phyloP scores from a whole-genome alignment of 2,888 invertebrate genomes.

The Druceiella hillmani region DNA sequence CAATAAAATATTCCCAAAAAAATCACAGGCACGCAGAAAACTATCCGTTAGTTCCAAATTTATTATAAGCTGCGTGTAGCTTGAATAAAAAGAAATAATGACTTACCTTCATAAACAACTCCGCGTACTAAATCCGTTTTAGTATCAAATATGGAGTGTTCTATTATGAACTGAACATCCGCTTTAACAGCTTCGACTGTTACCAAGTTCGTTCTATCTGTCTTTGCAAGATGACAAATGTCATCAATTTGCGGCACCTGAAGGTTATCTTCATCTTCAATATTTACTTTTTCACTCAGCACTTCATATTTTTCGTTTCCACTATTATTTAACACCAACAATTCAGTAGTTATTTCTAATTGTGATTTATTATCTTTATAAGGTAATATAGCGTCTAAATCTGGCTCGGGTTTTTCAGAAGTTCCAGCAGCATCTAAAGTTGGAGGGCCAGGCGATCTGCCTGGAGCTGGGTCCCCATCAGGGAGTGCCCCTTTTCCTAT shows the following conservation, averaged over 20 bases:
- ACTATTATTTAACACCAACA: neutral
- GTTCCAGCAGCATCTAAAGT: neutral
- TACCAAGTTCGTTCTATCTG: constrained; percentile 42
- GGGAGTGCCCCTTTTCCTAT: constrained; percentile 35
- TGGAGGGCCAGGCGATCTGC: constrained; percentile 61
- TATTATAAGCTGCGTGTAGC: no score
- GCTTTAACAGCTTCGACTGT: constrained; percentile 39
- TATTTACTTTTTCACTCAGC: constrained; percentile 28
- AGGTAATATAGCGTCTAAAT: neutral
- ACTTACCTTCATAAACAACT: constrained; percentile 53
- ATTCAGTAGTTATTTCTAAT: neutral
- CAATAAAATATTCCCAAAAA: no score
- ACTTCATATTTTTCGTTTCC: constrained; percentile 24
- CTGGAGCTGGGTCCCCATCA: constrained; percentile 61
- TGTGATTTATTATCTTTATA: neutral
- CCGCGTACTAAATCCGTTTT: constrained; percentile 45
- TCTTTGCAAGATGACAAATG: constrained; percentile 42
- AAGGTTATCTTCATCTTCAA: constrained; percentile 21
- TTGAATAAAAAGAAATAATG: constrained; percentile 9
- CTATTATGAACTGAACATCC: constrained; percentile 47
- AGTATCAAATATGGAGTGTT: constrained; percentile 48
- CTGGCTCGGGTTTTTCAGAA: neutral
- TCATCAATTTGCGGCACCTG: constrained; percentile 31
- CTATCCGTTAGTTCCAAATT: no score
- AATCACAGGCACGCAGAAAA: no score